Percentiles rank a stretch among this genome's conserved stretches.
Evolutionary conservation across 2,797 vertebrate species (phyloP).

Genomic region (Cichlasoma orientale): DNA sequence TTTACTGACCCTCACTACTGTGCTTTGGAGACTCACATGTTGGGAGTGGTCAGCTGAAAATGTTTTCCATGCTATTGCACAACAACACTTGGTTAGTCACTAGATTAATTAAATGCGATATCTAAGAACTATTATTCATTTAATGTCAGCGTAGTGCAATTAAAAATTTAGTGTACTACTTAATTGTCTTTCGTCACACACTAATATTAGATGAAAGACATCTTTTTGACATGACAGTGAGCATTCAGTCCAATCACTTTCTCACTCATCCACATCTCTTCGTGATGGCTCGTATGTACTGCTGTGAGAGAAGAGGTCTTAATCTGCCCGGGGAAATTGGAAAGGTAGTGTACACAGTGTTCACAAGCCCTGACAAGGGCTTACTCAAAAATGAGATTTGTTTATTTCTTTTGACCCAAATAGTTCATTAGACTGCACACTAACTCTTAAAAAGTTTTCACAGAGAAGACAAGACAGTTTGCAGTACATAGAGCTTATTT

Average conservation of each 20-base stretch:
- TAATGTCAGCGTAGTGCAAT: slow-evolving; percentile 26
- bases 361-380: slow-evolving; percentile 31
- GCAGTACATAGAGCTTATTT: slow-evolving; percentile 29
- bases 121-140: not conserved
- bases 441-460: slow-evolving; percentile 37
- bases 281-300: slow-evolving; percentile 6
- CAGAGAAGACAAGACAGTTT: slow-evolving; percentile 39
- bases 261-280: not conserved
- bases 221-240: slow-evolving; percentile 38
- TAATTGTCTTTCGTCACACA: slow-evolving; percentile 1
- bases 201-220: slow-evolving; percentile 10
- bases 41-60: slow-evolving; percentile 1
- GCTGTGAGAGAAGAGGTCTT: slow-evolving; percentile 20
- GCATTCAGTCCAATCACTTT: not conserved
- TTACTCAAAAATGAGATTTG: slow-evolving; percentile 57
- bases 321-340: slow-evolving; percentile 14
- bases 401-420: slow-evolving; percentile 57
- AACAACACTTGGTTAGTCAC: slow-evolving; percentile 9
- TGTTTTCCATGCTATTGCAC: slow-evolving; percentile 6
- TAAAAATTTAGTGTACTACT: not conserved
- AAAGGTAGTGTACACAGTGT: slow-evolving; percentile 39
- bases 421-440: slow-evolving; percentile 18
- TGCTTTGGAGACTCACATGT: not conserved
- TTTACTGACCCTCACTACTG: slow-evolving; percentile 7
- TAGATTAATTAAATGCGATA: slow-evolving; percentile 15